Evolutionary conservation across 2,888 invertebrate species (phyloP).

Genomic region (Drosophila atroscutellata): DNA sequence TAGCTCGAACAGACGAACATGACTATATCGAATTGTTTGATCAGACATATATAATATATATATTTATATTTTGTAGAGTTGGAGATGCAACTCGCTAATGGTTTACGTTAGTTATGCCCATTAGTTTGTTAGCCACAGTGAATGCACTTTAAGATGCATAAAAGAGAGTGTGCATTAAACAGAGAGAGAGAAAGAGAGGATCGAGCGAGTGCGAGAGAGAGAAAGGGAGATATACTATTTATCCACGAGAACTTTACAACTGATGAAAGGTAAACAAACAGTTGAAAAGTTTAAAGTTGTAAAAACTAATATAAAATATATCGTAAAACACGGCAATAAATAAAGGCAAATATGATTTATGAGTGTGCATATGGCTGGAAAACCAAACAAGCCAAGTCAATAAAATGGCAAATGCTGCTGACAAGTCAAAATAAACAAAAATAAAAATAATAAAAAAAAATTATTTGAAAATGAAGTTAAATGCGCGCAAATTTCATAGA

Average conservation of each 20-base stretch:
- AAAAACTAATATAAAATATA: not conserved
- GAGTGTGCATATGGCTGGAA: not conserved
- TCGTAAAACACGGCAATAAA: not conserved
- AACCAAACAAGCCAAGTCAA: not conserved
- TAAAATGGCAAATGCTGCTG: not conserved
- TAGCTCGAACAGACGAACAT: not conserved
- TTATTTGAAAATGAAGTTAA: constrained; percentile 26
- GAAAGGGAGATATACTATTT: not conserved
- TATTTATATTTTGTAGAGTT: not conserved
- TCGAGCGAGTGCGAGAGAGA: not conserved
- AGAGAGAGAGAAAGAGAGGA: not conserved
- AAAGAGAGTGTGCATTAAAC: not conserved
- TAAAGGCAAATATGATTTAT: not conserved
- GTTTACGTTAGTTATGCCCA: constrained; percentile 35
- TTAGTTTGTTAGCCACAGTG: constrained; percentile 24
- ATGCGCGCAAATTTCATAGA: constrained; percentile 24
- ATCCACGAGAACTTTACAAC: not conserved
- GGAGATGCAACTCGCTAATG: not conserved
- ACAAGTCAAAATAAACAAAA: constrained; percentile 11
- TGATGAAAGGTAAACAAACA: no score
- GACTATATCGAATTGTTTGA: not conserved
- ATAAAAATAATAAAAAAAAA: constrained; percentile 1
- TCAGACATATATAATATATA: not conserved
- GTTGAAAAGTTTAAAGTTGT: not conserved
- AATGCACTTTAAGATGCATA: constrained; percentile 43